phyloP scores from a whole-genome alignment of 2,888 invertebrate species.

The Oligia strigilis region DNA sequence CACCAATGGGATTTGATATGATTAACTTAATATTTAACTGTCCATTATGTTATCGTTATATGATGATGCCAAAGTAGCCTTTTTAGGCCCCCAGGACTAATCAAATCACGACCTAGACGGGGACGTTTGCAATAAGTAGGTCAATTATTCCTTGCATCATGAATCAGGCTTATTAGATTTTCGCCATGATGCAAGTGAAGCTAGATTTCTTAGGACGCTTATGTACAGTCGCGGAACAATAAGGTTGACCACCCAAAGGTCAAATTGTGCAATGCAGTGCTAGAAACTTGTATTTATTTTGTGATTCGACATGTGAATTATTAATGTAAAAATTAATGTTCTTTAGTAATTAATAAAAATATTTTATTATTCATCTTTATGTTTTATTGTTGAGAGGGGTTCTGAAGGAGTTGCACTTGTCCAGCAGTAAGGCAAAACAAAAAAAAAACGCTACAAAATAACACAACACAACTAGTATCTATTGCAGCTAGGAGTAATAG shows the following conservation, averaged over 20 bases:
- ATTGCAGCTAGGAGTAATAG: too few relatives aligned
- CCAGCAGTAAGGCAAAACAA: neutral
- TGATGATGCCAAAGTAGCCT: too few relatives aligned
- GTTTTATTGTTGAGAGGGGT: constrained; percentile 4
- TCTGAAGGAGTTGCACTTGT: neutral
- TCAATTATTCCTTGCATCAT: neutral
- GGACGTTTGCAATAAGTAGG: neutral
- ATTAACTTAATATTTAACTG: too few relatives aligned
- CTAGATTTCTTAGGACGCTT: neutral
- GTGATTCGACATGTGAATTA: neutral
- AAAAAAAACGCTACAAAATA: neutral
- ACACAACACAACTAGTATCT: too few relatives aligned
- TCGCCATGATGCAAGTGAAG: neutral
- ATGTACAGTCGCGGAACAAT: neutral
- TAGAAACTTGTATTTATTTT: neutral
- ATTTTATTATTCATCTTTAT: neutral
- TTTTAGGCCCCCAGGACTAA: neutral
- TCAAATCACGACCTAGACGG: neutral
- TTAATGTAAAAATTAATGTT: constrained; percentile 7
- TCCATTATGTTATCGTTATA: too few relatives aligned
- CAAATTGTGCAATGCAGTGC: neutral
- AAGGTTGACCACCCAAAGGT: neutral
- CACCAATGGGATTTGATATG: too few relatives aligned
- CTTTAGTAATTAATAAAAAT: neutral
- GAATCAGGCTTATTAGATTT: neutral